Conservation (phyloP, 2,113 vertebrate genomes). For the Himantopus leucocephalus region DNA sequence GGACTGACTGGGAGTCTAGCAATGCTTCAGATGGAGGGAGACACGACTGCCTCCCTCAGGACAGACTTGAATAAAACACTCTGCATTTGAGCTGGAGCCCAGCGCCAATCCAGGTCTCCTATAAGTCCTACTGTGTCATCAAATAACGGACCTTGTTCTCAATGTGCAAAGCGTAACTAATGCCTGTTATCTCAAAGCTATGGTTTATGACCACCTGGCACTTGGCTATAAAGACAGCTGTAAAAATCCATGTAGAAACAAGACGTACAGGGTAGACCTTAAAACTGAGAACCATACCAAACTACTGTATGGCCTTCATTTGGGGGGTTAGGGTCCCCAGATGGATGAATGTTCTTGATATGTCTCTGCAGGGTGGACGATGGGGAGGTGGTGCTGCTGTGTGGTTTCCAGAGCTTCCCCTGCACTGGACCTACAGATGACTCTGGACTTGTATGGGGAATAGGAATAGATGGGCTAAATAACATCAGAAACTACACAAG, state of each 20-base stretch:
- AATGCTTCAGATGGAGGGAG: background rate
- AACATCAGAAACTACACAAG: background rate
- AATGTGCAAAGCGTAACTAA: accelerated
- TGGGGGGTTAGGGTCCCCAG: background rate
- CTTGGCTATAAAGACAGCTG: background rate
- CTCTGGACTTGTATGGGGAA: background rate
- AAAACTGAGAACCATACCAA: background rate
- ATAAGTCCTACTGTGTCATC: background rate
- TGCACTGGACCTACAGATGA: background rate
- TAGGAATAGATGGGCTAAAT: background rate
- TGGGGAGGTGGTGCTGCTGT: background rate
- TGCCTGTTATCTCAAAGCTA: background rate
- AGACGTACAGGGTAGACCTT: background rate
- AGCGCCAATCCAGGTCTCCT: background rate
- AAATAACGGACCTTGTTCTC: background rate
- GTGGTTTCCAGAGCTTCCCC: background rate
- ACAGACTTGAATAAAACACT: background rate
- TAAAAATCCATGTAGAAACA: background rate
- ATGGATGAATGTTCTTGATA: background rate
- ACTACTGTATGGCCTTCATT: background rate
- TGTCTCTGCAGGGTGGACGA: background rate
- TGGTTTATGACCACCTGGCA: background rate
- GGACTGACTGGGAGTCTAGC: background rate
- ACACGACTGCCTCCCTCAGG: background rate
- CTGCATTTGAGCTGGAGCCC: background rate